phyloP scores from a whole-genome alignment of 2,113 vertebrate genomes.

The Neodon shergylaensis region DNA sequence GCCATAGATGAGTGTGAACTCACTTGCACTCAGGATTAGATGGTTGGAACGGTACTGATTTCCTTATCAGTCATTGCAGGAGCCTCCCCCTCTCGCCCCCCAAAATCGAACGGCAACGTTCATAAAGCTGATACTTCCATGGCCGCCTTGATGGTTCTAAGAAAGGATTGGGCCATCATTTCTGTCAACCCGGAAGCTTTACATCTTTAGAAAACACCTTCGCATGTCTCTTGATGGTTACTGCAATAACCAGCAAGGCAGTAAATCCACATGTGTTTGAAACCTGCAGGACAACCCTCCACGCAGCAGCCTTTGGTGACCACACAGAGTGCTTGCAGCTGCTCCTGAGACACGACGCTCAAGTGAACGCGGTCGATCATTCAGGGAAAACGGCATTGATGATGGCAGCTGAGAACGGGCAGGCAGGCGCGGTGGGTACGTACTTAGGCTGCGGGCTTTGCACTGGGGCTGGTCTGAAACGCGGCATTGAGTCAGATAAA shows the following conservation, averaged over 20 bases:
- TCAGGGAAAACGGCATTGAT: constrained; percentile 92
- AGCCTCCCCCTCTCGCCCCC: too few relatives aligned
- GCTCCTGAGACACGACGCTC: constrained; percentile 92
- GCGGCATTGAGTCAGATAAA: accelerated
- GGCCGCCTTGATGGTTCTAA: not conserved
- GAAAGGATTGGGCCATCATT: not conserved
- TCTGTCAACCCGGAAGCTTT: not conserved
- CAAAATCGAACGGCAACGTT: not conserved
- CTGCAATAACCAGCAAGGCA: not conserved
- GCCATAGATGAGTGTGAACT: constrained; percentile 1
- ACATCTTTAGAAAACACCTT: not conserved
- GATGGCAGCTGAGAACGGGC: constrained; percentile 93
- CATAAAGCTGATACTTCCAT: not conserved
- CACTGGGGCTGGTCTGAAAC: accelerated
- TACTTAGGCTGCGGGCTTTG: not conserved
- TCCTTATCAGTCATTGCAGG: not conserved
- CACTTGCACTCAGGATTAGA: constrained; percentile 15
- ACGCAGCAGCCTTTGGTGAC: constrained; percentile 94
- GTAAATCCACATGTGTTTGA: not conserved
- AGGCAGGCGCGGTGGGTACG: constrained; percentile 90
- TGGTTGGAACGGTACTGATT: not conserved
- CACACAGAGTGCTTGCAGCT: constrained; percentile 95
- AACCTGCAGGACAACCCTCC: constrained; percentile 92
- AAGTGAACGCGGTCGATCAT: constrained; percentile 88
- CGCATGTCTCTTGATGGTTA: not conserved